Conservation (phyloP, 2,113 vertebrate species). For the Alectura lathami region DNA sequence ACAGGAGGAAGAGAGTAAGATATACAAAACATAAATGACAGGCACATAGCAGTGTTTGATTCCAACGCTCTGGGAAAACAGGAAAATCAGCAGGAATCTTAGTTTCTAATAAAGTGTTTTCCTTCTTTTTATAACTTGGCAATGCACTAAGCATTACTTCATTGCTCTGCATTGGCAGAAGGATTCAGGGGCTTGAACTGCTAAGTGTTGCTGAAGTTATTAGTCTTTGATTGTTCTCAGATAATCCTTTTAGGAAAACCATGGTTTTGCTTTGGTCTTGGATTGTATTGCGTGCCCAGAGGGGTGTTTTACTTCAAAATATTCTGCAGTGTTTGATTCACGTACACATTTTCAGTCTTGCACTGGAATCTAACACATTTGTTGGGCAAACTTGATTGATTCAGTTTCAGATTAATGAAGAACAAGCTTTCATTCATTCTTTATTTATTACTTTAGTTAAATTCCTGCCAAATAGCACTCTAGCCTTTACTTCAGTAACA, state of each 20-base stretch:
- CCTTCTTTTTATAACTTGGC: neutral
- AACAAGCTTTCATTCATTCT: constrained; percentile 46
- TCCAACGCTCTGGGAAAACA: neutral
- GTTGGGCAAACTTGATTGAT: constrained; percentile 33
- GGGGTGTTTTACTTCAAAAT: neutral
- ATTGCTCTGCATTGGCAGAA: neutral
- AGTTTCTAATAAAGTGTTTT: neutral
- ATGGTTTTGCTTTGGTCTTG: neutral
- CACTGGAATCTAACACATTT: constrained; percentile 33
- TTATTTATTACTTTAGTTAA: constrained; percentile 50
- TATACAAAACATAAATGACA: neutral
- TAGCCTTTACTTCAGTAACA: constrained; percentile 39
- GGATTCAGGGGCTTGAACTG: neutral
- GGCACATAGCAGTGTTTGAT: neutral
- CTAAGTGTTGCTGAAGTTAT: neutral
- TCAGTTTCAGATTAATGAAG: constrained; percentile 56
- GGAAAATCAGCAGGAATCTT: neutral
- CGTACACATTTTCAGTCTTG: neutral
- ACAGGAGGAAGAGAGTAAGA: neutral
- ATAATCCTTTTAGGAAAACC: neutral
- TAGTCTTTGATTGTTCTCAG: neutral
- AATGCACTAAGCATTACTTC: neutral
- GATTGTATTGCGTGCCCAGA: neutral
- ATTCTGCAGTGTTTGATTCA: neutral
- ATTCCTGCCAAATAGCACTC: constrained; percentile 50